Base-by-base conservation (phyloP, 2,797 vertebrate species). In the Pelochelys cantorii region DNA sequence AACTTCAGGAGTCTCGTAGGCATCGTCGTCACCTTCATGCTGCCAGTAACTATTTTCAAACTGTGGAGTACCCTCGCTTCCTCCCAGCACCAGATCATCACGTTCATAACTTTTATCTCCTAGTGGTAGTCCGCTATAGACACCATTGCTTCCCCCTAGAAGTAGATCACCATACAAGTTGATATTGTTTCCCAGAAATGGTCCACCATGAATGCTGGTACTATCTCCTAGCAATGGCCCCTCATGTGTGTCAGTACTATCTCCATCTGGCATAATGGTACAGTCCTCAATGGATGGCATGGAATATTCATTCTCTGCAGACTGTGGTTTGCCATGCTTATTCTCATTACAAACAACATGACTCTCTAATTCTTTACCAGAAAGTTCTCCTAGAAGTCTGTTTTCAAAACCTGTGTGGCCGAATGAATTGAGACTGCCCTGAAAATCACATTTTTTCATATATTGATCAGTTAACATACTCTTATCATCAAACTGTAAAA, bases 1-100 rank as follows among this genome's bases (percentile, higher is more conserved):
- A 60, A 53, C 59, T 25, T 91, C 95, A 22, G 97, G 97, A 2
- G 97, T 97, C 92, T 97, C 97, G 91, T 97, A 97, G 75, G 96
- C 95, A 27, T 95, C 91, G 20, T 79, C 42, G 0, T 57, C 55
- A 79, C 34, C 60, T 27, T 54, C 71, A 17, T 3, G 31, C 74
- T 93, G 81, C 80, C 89, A 84, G 83, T 68, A 74, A 74, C n/a
- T 68, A 84, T 57, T 84, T 93, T 90, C 91, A 57, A 77, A 83
- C 29, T 77, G 75, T 37, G 78, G 77, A 52, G 55, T 52, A 31
- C 4, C 57, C 57, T 90, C 84, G 13, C 4, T 85, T 5, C 5
- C 96, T 80, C 91, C 93, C 68, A 14, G 0, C 11, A 90, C 83
- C 0, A 94, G 93, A 48, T 95, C 92, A 77, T 89, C 89, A 79